These are phyloP conservation scores for Netta rufina DNA, from an alignment of 2,797 vertebrate species.

Conservation along the genomic window DNA sequence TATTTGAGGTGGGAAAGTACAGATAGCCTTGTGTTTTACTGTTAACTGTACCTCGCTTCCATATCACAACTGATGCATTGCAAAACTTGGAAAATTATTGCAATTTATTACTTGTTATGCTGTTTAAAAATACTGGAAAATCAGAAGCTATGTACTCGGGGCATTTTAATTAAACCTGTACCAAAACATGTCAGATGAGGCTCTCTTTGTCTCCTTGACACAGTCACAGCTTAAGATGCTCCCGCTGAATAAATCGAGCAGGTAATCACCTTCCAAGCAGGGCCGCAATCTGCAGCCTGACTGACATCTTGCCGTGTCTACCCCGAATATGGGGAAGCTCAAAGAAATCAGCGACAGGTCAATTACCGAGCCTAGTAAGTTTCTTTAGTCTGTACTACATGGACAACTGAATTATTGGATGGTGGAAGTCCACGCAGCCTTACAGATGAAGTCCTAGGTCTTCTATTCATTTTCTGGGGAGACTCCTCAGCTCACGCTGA, in stretches of 20 bases:
- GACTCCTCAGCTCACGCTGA: background rate
- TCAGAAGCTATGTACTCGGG: background rate
- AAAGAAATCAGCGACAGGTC: background rate
- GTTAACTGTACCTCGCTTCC: background rate
- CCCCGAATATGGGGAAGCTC: background rate
- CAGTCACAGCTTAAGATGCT: background rate
- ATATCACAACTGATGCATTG: accelerated
- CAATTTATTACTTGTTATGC: background rate
- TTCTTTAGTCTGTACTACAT: accelerated
- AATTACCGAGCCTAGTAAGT: background rate
- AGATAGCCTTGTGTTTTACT: background rate
- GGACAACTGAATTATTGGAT: background rate
- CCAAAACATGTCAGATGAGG: background rate
- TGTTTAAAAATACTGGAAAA: background rate
- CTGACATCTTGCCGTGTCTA: accelerated
- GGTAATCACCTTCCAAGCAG: background rate
- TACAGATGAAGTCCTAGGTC: background rate
- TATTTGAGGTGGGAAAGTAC: accelerated
- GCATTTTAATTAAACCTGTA: slow-evolving; percentile 11
- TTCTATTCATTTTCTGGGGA: background rate
- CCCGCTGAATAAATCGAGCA: background rate
- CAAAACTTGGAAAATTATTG: background rate
- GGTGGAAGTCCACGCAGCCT: accelerated
- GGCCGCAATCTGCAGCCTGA: background rate
- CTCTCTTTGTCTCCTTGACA: background rate